Percentiles rank a stretch among this genome's conserved stretches.
Conservation (phyloP, 2,113 vertebrate genomes). For the Proterorhinus semilunaris region DNA sequence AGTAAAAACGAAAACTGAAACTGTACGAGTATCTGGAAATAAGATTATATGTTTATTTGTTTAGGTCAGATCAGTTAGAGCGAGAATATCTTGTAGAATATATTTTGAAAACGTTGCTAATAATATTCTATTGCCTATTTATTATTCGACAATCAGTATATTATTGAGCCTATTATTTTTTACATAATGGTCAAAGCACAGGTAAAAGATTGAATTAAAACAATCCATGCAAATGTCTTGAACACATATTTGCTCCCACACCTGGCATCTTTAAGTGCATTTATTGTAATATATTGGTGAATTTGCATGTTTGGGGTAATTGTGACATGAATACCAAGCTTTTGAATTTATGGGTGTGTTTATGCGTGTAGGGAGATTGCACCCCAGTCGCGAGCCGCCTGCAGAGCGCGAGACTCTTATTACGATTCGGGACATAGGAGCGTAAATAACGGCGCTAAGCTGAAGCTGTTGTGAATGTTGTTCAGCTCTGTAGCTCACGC, state of each 20-base stretch:
- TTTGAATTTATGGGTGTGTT: conserved; percentile 73
- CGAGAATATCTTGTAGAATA: too few species aligned
- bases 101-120: too few species aligned
- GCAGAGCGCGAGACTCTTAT: conserved; percentile 68
- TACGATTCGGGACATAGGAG: conserved; percentile 68
- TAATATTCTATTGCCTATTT: too few species aligned
- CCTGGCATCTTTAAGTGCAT: conserved; percentile 17
- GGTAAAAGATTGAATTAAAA: too few species aligned
- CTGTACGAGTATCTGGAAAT: too few species aligned
- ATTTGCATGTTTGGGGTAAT: conserved; percentile 49
- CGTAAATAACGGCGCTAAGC: conserved; percentile 72
- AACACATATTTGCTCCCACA: background rate
- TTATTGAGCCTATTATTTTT: too few species aligned
- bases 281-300: conserved; percentile 17
- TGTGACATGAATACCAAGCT: conserved; percentile 59
- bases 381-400: conserved; percentile 60
- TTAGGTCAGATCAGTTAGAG: too few species aligned
- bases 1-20: too few species aligned
- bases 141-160: too few species aligned
- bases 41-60: too few species aligned
- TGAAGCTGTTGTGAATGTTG: conserved; percentile 52
- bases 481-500: conserved; percentile 45
- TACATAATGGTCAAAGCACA: too few species aligned
- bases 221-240: background rate
- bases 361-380: conserved; percentile 71